These are phyloP conservation scores for Dendrocincla tyrannina DNA, from an alignment of 2,797 vertebrate genomes.

Conservation along the genomic window DNA sequence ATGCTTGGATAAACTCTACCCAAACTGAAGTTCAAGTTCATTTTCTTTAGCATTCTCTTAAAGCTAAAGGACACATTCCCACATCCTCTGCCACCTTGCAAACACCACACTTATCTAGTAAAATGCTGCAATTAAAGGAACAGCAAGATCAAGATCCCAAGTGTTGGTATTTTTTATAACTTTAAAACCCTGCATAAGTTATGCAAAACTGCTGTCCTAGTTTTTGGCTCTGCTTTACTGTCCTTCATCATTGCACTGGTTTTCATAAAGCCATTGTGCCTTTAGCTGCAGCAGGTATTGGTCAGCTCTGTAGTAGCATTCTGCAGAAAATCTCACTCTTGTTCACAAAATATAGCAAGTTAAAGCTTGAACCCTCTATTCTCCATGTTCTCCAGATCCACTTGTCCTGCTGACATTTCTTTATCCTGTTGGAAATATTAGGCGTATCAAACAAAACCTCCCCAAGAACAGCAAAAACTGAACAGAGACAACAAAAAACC, in stretches of 20 bases:
- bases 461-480: neutral
- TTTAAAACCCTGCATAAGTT: neutral
- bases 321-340: neutral
- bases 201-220: neutral
- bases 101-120: neutral
- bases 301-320: neutral
- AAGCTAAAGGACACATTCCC: neutral
- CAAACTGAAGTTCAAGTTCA: neutral
- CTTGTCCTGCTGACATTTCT: neutral
- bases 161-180: neutral
- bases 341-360: neutral
- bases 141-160: neutral
- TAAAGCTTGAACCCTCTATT: neutral
- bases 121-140: neutral
- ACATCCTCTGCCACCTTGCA: rapidly evolving
- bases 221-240: neutral
- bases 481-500: neutral
- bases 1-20: no score
- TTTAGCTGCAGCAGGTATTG: neutral
- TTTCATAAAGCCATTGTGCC: neutral
- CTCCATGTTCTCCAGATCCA: neutral
- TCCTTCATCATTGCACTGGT: neutral
- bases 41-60: neutral
- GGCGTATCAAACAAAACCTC: neutral
- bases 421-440: neutral